These are phyloP conservation scores for Dromiciops gliroides DNA, from an alignment of 2,113 vertebrate species.

Conservation along the genomic window DNA sequence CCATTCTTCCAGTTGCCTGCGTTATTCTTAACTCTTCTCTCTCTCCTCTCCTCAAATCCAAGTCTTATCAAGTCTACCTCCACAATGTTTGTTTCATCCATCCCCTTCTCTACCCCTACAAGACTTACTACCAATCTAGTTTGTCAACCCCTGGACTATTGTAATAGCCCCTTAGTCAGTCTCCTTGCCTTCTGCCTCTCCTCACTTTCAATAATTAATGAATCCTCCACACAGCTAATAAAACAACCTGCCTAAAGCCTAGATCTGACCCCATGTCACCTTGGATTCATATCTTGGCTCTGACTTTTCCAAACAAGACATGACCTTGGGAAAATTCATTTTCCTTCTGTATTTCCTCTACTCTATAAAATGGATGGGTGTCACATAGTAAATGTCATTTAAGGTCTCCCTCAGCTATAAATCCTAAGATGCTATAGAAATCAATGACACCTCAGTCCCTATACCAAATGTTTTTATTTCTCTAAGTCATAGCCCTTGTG, in stretches of 20 bases:
- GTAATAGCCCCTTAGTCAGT: not conserved
- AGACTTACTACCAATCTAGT: not conserved
- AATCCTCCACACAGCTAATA: not conserved
- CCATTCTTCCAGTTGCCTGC: not conserved
- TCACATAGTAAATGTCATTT: not conserved
- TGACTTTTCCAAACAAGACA: not conserved
- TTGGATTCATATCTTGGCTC: not conserved
- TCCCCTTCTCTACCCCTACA: not conserved
- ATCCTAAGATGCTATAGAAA: not conserved
- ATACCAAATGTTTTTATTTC: not conserved
- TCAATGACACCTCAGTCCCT: not conserved
- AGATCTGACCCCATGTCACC: not conserved
- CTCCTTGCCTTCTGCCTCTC: not conserved
- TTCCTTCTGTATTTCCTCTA: not conserved
- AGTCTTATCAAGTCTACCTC: not conserved
- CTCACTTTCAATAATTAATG: not conserved
- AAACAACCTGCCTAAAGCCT: not conserved
- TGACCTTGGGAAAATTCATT: not conserved
- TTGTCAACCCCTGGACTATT: not conserved
- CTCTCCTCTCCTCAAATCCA: not conserved
- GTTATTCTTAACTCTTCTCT: not conserved
- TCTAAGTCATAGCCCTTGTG: not conserved
- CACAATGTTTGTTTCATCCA: not conserved
- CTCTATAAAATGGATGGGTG: not conserved
- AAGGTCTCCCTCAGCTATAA: not conserved